Conservation (phyloP, 2,888 invertebrate species). For the Protophormia terraenovae region DNA sequence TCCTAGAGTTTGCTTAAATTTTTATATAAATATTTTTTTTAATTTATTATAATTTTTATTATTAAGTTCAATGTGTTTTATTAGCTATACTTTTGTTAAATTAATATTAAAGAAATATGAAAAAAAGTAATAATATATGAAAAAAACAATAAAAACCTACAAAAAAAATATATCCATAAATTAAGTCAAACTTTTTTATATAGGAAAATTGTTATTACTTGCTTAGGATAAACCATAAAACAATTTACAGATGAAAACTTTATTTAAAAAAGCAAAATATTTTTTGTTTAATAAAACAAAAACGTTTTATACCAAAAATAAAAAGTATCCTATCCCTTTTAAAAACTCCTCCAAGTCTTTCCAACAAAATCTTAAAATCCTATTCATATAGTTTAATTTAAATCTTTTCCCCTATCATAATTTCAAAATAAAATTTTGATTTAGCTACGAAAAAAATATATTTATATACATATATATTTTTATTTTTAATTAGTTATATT, state of each 20-base stretch:
- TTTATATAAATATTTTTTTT: conserved; percentile 2
- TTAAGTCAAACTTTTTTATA: conserved; percentile 58
- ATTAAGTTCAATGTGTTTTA: conserved; percentile 48
- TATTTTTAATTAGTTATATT: no score
- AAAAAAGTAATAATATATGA: neutral
- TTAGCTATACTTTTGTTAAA: conserved; percentile 56
- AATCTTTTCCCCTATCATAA: neutral
- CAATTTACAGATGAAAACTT: conserved; percentile 24
- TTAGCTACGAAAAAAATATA: no score
- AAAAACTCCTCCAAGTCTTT: no score
- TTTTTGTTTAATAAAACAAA: conserved; percentile 51
- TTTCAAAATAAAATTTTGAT: neutral
- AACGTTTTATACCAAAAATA: no score
- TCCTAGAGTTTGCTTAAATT: conserved; percentile 45
- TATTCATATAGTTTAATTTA: no score
- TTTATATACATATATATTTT: neutral
- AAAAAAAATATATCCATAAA: conserved; percentile 22
- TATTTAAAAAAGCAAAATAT: conserved; percentile 25
- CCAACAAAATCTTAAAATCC: no score
- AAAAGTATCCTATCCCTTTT: no score
- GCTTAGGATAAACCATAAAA: conserved; percentile 41
- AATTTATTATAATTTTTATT: conserved; percentile 5
- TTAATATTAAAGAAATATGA: conserved; percentile 8
- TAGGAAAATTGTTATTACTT: conserved; percentile 66
- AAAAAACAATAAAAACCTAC: conserved; percentile 5